These are phyloP conservation scores for Equus przewalskii DNA, from an alignment of 2,113 vertebrate species.

Conservation along the genomic window DNA sequence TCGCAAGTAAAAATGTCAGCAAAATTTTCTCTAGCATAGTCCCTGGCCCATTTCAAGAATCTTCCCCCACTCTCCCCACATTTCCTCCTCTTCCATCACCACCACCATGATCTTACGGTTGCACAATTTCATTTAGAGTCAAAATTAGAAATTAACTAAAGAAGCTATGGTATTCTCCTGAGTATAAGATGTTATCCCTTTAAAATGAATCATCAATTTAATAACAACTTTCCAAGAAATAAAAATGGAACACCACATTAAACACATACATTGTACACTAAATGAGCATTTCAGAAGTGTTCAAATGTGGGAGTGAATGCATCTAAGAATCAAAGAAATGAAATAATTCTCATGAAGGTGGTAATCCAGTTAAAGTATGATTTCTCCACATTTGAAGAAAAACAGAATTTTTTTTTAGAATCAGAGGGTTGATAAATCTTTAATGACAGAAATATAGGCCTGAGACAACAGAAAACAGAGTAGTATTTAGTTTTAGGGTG, in stretches of 20 bases:
- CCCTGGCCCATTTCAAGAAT: background rate
- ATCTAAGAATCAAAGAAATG: slow-evolving; percentile 67
- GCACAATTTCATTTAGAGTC: slow-evolving; percentile 18
- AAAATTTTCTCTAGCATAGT: background rate
- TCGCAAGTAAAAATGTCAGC: background rate
- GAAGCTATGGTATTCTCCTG: slow-evolving; percentile 3
- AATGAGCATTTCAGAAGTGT: slow-evolving; percentile 51
- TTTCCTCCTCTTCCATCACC: background rate
- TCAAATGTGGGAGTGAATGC: slow-evolving; percentile 23
- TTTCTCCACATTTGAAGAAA: slow-evolving; percentile 52
- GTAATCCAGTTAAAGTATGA: slow-evolving; percentile 48
- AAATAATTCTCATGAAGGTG: background rate
- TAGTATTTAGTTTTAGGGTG: background rate
- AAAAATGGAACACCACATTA: background rate
- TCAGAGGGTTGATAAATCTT: background rate
- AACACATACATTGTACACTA: background rate
- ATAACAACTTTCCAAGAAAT: slow-evolving; percentile 39
- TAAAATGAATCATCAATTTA: slow-evolving; percentile 46
- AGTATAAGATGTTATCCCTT: slow-evolving; percentile 42
- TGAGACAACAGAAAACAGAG: slow-evolving; percentile 11
- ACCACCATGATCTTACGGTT: background rate
- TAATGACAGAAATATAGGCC: slow-evolving; percentile 1
- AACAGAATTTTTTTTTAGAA: slow-evolving; percentile 37
- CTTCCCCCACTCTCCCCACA: background rate
- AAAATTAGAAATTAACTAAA: slow-evolving; percentile 55